Conservation (phyloP, 1,140 invertebrate genomes). For the Sarcophaga bullata region DNA sequence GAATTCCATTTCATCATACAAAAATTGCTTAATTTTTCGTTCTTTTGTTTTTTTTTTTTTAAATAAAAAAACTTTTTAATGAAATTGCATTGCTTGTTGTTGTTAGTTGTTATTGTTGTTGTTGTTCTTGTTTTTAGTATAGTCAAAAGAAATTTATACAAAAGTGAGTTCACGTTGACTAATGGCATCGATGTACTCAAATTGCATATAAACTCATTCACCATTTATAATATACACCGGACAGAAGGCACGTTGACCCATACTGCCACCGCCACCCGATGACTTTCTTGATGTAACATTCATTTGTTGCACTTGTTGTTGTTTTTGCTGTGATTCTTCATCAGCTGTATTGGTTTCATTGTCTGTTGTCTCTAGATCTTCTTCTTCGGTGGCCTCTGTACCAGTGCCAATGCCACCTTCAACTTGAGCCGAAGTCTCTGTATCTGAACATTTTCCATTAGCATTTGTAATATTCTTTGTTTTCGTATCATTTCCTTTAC, state of each 20-base stretch:
- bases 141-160: conserved; percentile 44
- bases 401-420: conserved; percentile 13
- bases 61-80: not conserved
- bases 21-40: too few relatives aligned
- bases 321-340: not conserved
- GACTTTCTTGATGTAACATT: conserved; percentile 47
- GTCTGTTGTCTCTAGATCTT: conserved; percentile 46
- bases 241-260: conserved; percentile 54
- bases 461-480: conserved; percentile 26
- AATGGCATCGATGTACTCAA: conserved; percentile 63
- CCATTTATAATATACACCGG: conserved; percentile 64
- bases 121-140: not conserved
- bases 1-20: too few relatives aligned
- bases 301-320: conserved; percentile 52
- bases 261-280: conserved; percentile 40
- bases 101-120: not conserved
- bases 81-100: conserved; percentile 22
- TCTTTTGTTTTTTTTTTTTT: not conserved
- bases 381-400: conserved; percentile 37
- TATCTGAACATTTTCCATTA: conserved; percentile 38
- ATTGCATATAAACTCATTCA: conserved; percentile 65
- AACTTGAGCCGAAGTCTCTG: conserved; percentile 29
- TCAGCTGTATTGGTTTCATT: conserved; percentile 27
- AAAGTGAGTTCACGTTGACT: conserved; percentile 63
- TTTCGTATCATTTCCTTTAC: not conserved